These are phyloP conservation scores for Sclerurus mexicanus DNA, from an alignment of 2,113 vertebrate genomes.

Conservation along the genomic window DNA sequence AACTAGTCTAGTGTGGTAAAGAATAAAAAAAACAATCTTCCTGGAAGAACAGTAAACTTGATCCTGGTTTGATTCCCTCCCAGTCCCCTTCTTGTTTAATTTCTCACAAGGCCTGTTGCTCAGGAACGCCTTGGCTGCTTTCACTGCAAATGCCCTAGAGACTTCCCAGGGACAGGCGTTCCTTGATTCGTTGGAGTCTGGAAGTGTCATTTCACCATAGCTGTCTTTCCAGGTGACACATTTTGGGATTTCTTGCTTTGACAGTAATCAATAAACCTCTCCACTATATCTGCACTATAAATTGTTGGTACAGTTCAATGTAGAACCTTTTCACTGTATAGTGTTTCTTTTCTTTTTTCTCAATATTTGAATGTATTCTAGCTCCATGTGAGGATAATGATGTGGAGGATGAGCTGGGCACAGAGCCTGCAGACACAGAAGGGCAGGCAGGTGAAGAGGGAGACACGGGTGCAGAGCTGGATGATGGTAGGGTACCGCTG, in stretches of 20 bases:
- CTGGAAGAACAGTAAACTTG: not conserved
- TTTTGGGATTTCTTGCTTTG: not conserved
- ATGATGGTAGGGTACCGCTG: constrained; percentile 79
- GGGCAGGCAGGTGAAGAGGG: constrained; percentile 81
- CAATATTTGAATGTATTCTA: constrained; percentile 71
- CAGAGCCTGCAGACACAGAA: constrained; percentile 82
- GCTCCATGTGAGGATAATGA: constrained; percentile 83
- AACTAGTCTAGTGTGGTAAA: not conserved
- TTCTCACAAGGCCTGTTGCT: not conserved
- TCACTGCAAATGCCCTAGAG: not conserved
- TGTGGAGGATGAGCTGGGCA: constrained; percentile 82
- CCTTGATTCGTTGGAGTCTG: not conserved
- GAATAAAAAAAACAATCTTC: not conserved
- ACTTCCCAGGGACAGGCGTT: not conserved
- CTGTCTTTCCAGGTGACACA: not conserved
- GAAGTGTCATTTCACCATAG: not conserved
- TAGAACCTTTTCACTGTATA: not conserved
- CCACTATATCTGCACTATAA: not conserved
- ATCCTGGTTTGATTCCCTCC: not conserved
- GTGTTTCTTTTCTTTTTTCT: not conserved
- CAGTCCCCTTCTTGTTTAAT: not conserved
- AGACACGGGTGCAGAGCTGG: constrained; percentile 86
- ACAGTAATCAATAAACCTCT: not conserved
- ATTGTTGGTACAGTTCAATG: not conserved
- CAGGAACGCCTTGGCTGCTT: not conserved